These are phyloP conservation scores for Leptarthrus brevirostris DNA, from an alignment of 2,888 invertebrate species.

Conservation along the genomic window DNA sequence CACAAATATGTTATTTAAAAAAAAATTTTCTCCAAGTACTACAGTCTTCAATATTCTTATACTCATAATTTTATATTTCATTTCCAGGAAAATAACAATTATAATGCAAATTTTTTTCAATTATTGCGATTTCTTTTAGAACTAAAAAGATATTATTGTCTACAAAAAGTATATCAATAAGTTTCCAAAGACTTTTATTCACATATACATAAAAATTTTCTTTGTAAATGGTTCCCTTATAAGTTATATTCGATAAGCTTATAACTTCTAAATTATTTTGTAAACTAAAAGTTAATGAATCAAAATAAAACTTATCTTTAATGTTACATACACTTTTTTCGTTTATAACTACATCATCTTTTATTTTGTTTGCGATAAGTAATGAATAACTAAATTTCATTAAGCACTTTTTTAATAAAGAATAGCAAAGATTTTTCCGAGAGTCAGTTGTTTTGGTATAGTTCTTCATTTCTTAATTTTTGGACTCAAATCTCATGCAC, in stretches of 20 bases:
- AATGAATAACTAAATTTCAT: no score
- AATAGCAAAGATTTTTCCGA: neutral
- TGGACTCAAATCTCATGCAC: neutral
- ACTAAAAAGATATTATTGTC: neutral
- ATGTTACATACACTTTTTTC: no score
- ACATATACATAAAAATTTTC: conserved; percentile 2
- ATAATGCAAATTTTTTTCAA: no score
- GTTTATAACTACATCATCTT: no score
- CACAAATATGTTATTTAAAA: no score
- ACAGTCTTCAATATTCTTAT: conserved; percentile 1
- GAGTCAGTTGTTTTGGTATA: neutral
- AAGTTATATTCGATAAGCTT: no score
- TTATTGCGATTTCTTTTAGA: conserved; percentile 1
- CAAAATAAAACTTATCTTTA: neutral
- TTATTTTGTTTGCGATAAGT: no score
- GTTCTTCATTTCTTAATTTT: neutral
- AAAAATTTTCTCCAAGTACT: no score
- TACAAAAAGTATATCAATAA: neutral
- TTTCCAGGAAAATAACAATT: no score
- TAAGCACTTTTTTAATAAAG: no score
- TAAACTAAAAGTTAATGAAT: neutral
- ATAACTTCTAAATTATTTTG: no score
- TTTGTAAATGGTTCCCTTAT: no score
- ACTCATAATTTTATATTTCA: neutral
- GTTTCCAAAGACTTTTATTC: neutral